Evolutionary conservation across 2,888 invertebrate species (phyloP), one percentile per base, ranked within the genome.

Genomic region (Fabriciana adippe): DNA sequence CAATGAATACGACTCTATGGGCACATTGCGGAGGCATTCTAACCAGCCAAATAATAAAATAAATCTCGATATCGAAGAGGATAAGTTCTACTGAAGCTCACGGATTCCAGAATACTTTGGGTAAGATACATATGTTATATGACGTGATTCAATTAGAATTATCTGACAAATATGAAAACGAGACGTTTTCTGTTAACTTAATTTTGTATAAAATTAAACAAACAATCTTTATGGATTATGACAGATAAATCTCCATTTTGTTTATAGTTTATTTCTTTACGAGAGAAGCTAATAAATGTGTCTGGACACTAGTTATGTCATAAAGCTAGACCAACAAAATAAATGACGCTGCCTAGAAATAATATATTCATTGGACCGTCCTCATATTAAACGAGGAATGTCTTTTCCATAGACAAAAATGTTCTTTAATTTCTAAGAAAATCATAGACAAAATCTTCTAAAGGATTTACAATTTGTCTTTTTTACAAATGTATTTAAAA

Each of bases 11-110:
- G 97, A 97, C 80, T 85, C 92, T 0, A 95, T 96, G 63, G 95
- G 96, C 16, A 96, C 96, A 0, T 85, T 97, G 51, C 94, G 96
- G 75, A 90, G 97, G 60, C 96, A 97, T 83, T 96, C 96, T 93
- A 96, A 87, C 93, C 95, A 95, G 55, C 90, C 92, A 35, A 96
- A 96, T 79, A 95, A 94, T 47, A 94, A 93, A 60, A 94, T 90
- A 70, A 93, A 94, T 71, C 87, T 94, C 21, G 95, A 95, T 74
- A 81, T 93, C 8, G 95, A 95, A 77, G 95, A 95, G 68, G 95
- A 95, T 72, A 95, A 95, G 78, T 95, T 95, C 79, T 95, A 95
- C 79, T 94, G 87, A 93, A 73, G 6, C 11, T 18, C 8, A 21
- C 31, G 56, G 56, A 48, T 14, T 45, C n/a, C 21, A 64, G 54